A percentile compares a stretch with the other conserved stretches of the same genome.
Evolutionary conservation across 2,797 vertebrate genomes (phyloP).

Genomic region (Arnoldichthys spilopterus): DNA sequence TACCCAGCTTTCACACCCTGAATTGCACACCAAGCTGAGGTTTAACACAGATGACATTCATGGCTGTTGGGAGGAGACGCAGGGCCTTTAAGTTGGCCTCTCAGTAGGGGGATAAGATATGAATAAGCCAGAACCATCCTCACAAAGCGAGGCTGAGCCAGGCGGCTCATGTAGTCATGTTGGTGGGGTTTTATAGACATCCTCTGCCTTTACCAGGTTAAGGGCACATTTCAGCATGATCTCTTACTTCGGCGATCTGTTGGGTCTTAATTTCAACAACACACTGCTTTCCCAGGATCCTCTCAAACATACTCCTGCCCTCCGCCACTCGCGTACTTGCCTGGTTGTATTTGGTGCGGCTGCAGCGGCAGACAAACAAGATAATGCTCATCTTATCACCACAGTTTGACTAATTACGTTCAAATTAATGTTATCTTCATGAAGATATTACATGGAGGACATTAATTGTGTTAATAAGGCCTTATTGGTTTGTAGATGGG

Average conservation of each 20-base stretch:
- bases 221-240: not conserved
- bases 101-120: not conserved
- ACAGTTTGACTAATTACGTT: too few species aligned
- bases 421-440: too few species aligned
- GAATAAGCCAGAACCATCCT: not conserved
- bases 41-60: not conserved
- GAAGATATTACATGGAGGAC: too few species aligned
- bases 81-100: constrained; percentile 5
- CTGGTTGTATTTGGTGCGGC: too few species aligned
- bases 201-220: not conserved
- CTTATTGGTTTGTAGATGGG: too few species aligned
- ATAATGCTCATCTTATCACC: too few species aligned
- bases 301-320: too few species aligned
- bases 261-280: not conserved
- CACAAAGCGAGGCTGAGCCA: not conserved
- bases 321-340: too few species aligned
- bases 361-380: too few species aligned
- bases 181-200: not conserved
- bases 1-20: not conserved
- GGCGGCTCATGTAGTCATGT: not conserved
- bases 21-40: not conserved
- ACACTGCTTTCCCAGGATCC: too few species aligned
- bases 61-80: not conserved
- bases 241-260: not conserved
- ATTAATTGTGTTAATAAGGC: too few species aligned